Evolutionary conservation across 2,797 vertebrate genomes (phyloP), one percentile per base, ranked within the genome.

Genomic region (Buphagus erythrorhynchus): DNA sequence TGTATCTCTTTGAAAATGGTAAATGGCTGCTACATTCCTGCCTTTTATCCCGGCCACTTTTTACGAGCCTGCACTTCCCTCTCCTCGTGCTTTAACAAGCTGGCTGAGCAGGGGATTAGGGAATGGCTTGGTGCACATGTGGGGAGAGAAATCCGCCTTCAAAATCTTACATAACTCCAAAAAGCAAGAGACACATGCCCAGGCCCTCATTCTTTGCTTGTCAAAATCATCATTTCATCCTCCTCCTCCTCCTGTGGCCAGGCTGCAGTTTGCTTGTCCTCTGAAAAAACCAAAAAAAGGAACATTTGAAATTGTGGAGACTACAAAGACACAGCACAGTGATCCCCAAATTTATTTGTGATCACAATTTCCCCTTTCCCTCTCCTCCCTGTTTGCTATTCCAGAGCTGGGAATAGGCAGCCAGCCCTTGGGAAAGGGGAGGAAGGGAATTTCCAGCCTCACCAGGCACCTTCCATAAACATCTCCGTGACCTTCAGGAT

Each of bases 1-100:
- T 36, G n/a, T 5, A 5, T 51, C 66, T 88, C 84, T 69, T 51
- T 33, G 46, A 35, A 86, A 93, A 95, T 29, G 68, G 43, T 48
- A 48, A 95, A 86, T 86, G 88, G 86, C 90, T 96, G 81, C 88
- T 82, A 28, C 55, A 72, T 89, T 95, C 93, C 65, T 93, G 68
- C 77, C 74, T 90, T 90, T 93, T 68, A 66, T 95, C 94, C 89
- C 0, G 0, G 43, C 36, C 61, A 25, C 59, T 79, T 82, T 91
- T 78, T 83, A 85, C 8, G 26, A 78, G 84, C 33, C 69, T 61
- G 45, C 11, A 5, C 28, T 95, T 82, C 90, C 90, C 92, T 77
- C 63, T 81, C 52, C 68, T 71, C 25, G 14, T 29, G 62, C 95
- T 94, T 57, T 83, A 94, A 86, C 38, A 20, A 91, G 90, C 74